These are phyloP conservation scores for Microcebus tavaratra DNA, from an alignment of 2,113 vertebrate species.

Conservation along the genomic window DNA sequence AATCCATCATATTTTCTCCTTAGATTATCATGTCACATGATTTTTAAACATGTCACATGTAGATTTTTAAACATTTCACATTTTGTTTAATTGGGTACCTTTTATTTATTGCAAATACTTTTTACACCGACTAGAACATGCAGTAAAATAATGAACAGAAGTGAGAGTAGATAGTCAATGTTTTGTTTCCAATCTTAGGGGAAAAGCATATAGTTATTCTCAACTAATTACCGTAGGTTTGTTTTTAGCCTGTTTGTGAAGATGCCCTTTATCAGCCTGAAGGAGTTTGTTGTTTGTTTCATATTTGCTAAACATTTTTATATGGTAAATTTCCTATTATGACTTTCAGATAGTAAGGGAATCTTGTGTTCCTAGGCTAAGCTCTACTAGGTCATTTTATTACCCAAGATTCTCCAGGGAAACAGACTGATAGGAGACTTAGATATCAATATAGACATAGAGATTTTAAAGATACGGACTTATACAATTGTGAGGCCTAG, in stretches of 20 bases:
- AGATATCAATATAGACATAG: no score
- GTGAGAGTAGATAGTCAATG: not conserved
- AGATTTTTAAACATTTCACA: not conserved
- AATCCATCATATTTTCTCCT: not conserved
- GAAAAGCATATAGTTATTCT: not conserved
- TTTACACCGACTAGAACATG: not conserved
- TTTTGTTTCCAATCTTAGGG: not conserved
- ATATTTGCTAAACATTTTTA: not conserved
- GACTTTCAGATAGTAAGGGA: not conserved
- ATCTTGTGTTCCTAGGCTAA: not conserved
- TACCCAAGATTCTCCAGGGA: not conserved
- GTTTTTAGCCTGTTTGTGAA: not conserved
- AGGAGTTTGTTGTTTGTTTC: not conserved
- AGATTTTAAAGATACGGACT: not conserved
- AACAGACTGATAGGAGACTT: not conserved
- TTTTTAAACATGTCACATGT: not conserved
- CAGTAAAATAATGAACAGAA: not conserved
- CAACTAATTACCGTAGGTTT: not conserved
- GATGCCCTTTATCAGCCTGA: not conserved
- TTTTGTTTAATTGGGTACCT: not conserved
- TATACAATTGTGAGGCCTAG: not conserved
- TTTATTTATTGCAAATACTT: not conserved
- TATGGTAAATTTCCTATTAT: not conserved
- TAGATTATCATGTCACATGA: not conserved
- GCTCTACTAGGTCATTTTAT: not conserved